These are phyloP conservation scores for Condylostylus longicornis DNA, from an alignment of 1,140 invertebrate species.

Conservation along the genomic window DNA sequence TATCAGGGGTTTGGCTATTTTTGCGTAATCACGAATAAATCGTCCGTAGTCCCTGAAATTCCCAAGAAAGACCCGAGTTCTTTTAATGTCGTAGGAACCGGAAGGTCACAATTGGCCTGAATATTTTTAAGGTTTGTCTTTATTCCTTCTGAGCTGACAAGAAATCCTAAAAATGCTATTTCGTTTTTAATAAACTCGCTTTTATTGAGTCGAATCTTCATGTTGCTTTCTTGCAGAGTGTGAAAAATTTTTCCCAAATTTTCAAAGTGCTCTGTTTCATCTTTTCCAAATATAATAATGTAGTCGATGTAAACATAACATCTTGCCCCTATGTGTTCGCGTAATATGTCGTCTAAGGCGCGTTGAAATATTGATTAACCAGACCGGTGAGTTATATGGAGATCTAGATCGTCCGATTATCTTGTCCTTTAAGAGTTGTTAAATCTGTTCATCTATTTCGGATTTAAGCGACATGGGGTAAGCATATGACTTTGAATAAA, in stretches of 20 bases:
- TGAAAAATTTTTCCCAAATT: constrained; percentile 10
- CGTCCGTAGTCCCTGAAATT: constrained; percentile 5
- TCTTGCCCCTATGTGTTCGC: too few relatives aligned
- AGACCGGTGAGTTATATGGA: constrained; percentile 9
- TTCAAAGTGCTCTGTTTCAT: constrained; percentile 21
- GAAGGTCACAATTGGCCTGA: constrained; percentile 9
- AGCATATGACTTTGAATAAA: constrained; percentile 12
- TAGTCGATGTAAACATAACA: too few relatives aligned
- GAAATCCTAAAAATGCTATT: constrained; percentile 10
- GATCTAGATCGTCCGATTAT: constrained; percentile 11
- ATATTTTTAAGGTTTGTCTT: constrained; percentile 13
- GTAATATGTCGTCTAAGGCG: constrained; percentile 26
- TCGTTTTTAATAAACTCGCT: constrained; percentile 9
- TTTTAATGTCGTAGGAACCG: constrained; percentile 7
- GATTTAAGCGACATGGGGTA: constrained; percentile 10
- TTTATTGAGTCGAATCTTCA: constrained; percentile 8
- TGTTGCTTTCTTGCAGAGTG: constrained; percentile 5
- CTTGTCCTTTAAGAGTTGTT: constrained; percentile 9
- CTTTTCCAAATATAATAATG: too few relatives aligned
- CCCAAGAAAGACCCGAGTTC: constrained; percentile 9
- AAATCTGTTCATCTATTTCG: constrained; percentile 8
- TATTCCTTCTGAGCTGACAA: constrained; percentile 8
- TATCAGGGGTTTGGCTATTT: constrained; percentile 7
- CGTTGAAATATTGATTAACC: constrained; percentile 29
- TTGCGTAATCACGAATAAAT: constrained; percentile 19